These are phyloP conservation scores for Heliconius hewitsoni DNA, from an alignment of 1,140 invertebrate genomes.

Conservation along the genomic window DNA sequence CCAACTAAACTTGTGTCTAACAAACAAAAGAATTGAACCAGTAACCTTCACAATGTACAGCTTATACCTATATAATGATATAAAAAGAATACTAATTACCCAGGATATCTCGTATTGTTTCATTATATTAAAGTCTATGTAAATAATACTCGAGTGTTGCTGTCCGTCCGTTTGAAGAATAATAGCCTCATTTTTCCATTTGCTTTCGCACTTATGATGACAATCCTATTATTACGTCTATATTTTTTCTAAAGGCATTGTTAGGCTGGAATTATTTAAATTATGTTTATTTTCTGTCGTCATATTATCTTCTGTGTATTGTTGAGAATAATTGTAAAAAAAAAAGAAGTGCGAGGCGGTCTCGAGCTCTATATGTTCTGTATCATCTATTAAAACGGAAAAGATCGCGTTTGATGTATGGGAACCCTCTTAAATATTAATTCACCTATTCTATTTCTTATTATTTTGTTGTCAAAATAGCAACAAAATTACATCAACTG, in stretches of 20 bases:
- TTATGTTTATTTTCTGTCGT: background rate
- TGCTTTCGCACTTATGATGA: constrained; percentile 26
- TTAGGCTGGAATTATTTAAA: constrained; percentile 1
- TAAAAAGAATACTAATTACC: background rate
- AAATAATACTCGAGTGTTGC: background rate
- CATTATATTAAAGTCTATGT: background rate
- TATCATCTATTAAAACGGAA: too few species aligned
- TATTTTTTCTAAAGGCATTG: constrained; percentile 13
- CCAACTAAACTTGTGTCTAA: too few species aligned
- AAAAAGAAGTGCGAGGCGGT: too few species aligned
- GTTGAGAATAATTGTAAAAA: too few species aligned
- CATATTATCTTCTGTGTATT: too few species aligned
- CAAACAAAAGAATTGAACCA: background rate
- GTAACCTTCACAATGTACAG: too few species aligned
- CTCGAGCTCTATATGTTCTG: too few species aligned
- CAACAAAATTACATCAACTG: too few species aligned
- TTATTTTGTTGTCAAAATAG: too few species aligned
- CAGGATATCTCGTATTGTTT: background rate
- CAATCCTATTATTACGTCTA: constrained; percentile 24
- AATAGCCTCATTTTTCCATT: constrained; percentile 36
- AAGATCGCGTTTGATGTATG: too few species aligned
- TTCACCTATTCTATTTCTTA: too few species aligned
- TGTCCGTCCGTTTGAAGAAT: constrained; percentile 15
- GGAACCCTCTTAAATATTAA: too few species aligned
- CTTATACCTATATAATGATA: background rate